These are phyloP conservation scores for Henricia sp. DNA, from an alignment of 53 echinoderm and acorn worm species.

Conservation along the genomic window DNA sequence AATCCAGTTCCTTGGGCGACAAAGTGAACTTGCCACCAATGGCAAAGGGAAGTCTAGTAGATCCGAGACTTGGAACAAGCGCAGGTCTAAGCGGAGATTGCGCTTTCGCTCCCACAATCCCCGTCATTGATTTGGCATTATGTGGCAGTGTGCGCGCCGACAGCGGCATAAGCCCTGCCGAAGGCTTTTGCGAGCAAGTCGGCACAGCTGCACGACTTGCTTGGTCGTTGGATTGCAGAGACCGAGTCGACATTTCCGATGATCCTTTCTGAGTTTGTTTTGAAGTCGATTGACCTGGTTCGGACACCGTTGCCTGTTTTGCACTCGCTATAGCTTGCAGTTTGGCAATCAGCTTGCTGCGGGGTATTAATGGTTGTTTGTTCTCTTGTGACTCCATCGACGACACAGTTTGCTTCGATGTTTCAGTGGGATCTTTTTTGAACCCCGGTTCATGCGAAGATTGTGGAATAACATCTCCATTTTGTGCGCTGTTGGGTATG, in stretches of 20 bases:
- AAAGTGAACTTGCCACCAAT: constrained; percentile 29
- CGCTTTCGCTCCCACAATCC: too few species aligned
- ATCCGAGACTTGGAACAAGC: background rate
- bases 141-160: background rate
- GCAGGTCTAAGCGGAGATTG: background rate
- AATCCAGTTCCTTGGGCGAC: constrained; percentile 12
- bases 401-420: background rate
- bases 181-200: background rate
- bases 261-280: background rate
- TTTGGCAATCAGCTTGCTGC: background rate
- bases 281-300: background rate
- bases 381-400: background rate
- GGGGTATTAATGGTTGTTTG: background rate
- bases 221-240: background rate
- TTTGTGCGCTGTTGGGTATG: background rate
- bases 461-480: background rate
- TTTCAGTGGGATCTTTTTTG: background rate
- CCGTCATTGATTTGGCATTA: background rate
- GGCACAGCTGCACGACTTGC: background rate
- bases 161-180: background rate
- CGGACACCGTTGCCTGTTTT: background rate
- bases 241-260: background rate
- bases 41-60: constrained; percentile 29
- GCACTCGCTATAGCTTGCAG: background rate
- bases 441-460: background rate